Conservation (phyloP, 2,888 invertebrate genomes). For the Gari tellinella region DNA sequence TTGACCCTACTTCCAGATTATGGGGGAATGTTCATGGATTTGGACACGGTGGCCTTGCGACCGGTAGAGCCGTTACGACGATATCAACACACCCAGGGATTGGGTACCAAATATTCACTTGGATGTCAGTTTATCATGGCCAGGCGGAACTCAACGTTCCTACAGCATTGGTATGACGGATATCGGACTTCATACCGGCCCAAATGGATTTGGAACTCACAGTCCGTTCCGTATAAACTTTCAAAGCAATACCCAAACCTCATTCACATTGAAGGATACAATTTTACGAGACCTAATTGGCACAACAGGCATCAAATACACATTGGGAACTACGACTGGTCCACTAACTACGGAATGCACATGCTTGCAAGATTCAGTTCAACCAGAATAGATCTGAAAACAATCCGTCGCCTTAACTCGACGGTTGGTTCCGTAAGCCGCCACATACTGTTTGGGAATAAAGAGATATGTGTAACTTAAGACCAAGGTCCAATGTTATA, state of each 20-base stretch:
- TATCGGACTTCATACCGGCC: conserved; percentile 38
- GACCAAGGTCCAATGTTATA: no score
- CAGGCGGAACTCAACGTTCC: conserved; percentile 46
- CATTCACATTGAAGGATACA: conserved; percentile 55
- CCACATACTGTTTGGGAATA: no score
- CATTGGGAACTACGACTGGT: no score
- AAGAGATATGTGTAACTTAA: no score
- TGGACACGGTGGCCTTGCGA: conserved; percentile 45
- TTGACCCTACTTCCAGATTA: no score
- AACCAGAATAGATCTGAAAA: no score
- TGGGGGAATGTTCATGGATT: conserved; percentile 53
- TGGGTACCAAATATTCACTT: conserved; percentile 27
- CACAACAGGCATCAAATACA: no score
- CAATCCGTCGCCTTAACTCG: no score
- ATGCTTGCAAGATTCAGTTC: no score
- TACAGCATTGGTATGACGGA: conserved; percentile 43
- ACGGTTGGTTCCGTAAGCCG: no score
- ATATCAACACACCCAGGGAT: conserved; percentile 49
- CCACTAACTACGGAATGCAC: no score
- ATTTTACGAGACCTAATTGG: conserved; percentile 55
- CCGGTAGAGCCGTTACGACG: conserved; percentile 31
- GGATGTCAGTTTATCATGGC: conserved; percentile 50
- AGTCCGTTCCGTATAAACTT: conserved; percentile 34
- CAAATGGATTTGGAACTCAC: conserved; percentile 41
- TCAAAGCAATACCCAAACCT: conserved; percentile 41